A percentile compares a stretch with the other conserved stretches of the same genome.
phyloP scores from a whole-genome alignment of 1,140 invertebrate species.

The Laupala kohalensis region DNA sequence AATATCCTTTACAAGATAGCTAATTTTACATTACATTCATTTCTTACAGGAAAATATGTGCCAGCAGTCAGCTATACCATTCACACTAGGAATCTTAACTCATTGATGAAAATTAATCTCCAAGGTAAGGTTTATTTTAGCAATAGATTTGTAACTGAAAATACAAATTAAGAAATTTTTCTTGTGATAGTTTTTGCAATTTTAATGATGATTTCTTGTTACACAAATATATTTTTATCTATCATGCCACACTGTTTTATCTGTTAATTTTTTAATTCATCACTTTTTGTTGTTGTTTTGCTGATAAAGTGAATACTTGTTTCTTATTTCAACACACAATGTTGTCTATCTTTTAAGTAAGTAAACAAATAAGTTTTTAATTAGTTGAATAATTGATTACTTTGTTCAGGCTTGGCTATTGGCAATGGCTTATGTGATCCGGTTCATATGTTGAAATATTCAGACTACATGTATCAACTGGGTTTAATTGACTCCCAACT shows the following conservation, averaged over 20 bases:
- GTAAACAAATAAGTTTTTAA: background rate
- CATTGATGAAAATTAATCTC: constrained; percentile 45
- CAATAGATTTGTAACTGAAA: background rate
- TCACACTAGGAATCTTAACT: constrained; percentile 48
- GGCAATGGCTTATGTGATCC: constrained; percentile 78
- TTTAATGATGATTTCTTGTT: too few species aligned
- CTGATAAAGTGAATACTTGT: too few species aligned
- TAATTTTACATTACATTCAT: too few species aligned
- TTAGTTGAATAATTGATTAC: background rate
- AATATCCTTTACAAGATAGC: too few species aligned
- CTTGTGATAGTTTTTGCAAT: too few species aligned
- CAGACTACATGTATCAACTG: constrained; percentile 66
- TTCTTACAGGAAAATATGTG: constrained; percentile 43
- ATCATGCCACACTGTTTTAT: too few species aligned
- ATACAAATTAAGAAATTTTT: background rate
- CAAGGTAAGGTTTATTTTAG: constrained; percentile 33
- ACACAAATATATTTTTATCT: too few species aligned
- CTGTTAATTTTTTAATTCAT: too few species aligned
- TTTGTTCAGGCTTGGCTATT: constrained; percentile 43
- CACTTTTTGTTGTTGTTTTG: too few species aligned
- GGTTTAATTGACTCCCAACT: constrained; percentile 59
- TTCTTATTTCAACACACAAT: too few species aligned
- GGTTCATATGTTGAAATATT: constrained; percentile 60
- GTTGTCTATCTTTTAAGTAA: too few species aligned
- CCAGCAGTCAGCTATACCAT: constrained; percentile 66